phyloP scores from a whole-genome alignment of 2,797 vertebrate genomes.

The Hydrolagus colliei region DNA sequence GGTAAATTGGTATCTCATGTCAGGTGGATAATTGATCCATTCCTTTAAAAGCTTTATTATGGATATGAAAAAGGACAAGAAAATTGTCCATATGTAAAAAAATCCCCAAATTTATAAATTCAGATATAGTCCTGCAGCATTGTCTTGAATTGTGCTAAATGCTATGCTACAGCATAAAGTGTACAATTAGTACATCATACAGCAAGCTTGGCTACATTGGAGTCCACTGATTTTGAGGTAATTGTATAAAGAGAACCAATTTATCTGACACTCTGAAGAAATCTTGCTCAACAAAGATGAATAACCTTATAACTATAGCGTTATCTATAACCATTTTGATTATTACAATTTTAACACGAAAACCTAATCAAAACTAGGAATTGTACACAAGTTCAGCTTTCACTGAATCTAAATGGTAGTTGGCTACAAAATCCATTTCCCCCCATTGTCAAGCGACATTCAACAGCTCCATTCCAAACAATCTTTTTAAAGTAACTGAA shows the following conservation, averaged over 20 bases:
- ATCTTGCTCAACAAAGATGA: conserved; percentile 41
- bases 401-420: neutral
- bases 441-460: neutral
- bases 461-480: neutral
- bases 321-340: no score
- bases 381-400: neutral
- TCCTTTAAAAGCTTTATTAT: neutral
- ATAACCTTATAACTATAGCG: neutral
- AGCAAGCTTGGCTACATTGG: conserved; percentile 47
- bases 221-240: conserved; percentile 62
- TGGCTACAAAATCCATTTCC: neutral
- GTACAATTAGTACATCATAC: conserved; percentile 58
- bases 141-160: conserved; percentile 81
- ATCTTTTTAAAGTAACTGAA: neutral
- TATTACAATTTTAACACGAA: no score
- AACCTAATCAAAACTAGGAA: no score
- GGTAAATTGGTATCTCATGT: conserved; percentile 6
- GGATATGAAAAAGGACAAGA: neutral
- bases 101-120: conserved; percentile 1
- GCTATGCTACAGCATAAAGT: conserved; percentile 73
- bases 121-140: conserved; percentile 79
- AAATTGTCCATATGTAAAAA: neutral
- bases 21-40: neutral
- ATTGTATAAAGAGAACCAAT: conserved; percentile 38
- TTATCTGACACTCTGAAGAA: neutral